phyloP scores from a whole-genome alignment of 2,888 invertebrate genomes.

The Apamea anceps region DNA sequence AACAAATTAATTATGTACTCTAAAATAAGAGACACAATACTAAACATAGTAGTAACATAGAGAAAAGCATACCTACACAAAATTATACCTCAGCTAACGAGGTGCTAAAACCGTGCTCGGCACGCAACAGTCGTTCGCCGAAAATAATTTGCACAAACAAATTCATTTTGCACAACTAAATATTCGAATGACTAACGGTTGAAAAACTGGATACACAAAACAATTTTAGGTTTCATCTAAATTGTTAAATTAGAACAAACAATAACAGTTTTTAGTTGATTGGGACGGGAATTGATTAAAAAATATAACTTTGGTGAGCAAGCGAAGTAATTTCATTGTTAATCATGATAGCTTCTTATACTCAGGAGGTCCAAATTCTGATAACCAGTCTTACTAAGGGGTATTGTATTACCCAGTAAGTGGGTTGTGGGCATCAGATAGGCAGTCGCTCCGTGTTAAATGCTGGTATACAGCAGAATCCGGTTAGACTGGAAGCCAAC shows the following conservation, averaged over 20 bases:
- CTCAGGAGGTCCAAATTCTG: too few relatives aligned
- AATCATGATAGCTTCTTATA: too few relatives aligned
- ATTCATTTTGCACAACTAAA: constrained; percentile 46
- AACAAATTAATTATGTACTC: neutral
- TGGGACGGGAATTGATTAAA: neutral
- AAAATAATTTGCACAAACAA: constrained; percentile 55
- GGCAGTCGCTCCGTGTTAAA: too few relatives aligned
- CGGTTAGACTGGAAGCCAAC: too few relatives aligned
- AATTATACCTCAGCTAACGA: constrained; percentile 41
- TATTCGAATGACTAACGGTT: constrained; percentile 13
- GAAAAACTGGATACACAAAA: constrained; percentile 10
- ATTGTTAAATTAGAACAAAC: constrained; percentile 16
- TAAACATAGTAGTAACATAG: neutral
- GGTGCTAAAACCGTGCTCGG: constrained; percentile 36
- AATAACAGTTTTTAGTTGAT: neutral
- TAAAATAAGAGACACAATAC: neutral
- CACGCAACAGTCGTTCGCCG: constrained; percentile 35
- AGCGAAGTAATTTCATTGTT: neutral
- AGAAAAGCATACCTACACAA: neutral
- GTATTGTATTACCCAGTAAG: too few relatives aligned
- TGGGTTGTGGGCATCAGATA: too few relatives aligned
- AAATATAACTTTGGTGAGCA: neutral
- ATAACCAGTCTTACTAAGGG: too few relatives aligned
- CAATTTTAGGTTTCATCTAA: neutral
- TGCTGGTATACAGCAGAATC: neutral